Conservation (phyloP, 2,113 vertebrate species). For the Hipposideros armiger region DNA sequence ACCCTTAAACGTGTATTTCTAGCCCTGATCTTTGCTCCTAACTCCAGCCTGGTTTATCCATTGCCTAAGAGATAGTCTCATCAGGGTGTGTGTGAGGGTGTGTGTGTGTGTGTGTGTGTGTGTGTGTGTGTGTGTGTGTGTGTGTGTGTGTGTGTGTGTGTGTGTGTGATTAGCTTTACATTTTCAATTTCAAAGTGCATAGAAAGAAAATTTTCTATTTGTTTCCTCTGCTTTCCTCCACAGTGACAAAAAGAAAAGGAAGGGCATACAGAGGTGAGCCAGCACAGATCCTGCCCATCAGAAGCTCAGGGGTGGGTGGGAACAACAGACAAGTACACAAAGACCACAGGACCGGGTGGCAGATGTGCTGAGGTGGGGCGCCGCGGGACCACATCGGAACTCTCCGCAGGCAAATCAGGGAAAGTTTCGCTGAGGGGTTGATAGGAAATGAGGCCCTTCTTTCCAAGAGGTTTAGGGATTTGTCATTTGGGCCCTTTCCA, state of each 20-base stretch:
- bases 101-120: background rate
- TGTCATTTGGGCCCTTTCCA: background rate
- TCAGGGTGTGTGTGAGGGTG: background rate
- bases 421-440: background rate
- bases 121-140: background rate
- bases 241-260: background rate
- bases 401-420: background rate
- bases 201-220: background rate
- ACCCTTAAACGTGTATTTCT: background rate
- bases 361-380: too few species aligned
- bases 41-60: background rate
- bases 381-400: accelerated
- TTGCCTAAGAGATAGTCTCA: background rate
- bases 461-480: background rate
- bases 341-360: background rate
- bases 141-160: background rate
- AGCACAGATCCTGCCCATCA: background rate
- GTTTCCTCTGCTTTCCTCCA: background rate
- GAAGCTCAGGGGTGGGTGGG: background rate
- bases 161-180: background rate
- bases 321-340: background rate
- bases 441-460: background rate
- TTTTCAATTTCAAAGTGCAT: background rate
- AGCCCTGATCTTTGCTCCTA: background rate
- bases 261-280: background rate